Conservation (phyloP, 1,140 invertebrate species). For the Drosophila punjabiensis region DNA sequence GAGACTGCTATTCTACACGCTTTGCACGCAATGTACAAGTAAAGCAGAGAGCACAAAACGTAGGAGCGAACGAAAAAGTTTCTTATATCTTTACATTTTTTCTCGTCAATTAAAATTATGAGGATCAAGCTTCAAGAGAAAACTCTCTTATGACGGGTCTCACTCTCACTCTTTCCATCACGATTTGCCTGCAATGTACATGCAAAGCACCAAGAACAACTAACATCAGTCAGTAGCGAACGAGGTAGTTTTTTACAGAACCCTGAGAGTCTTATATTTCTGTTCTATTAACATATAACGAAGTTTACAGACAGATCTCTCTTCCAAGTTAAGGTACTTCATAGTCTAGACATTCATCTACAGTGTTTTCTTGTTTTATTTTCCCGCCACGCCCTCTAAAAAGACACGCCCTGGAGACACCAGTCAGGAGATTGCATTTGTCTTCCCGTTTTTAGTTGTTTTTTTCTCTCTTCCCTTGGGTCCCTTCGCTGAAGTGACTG, state of each 20-base stretch:
- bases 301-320: neutral
- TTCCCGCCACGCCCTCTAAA: slow-evolving; percentile 42
- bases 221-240: neutral
- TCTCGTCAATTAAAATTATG: neutral
- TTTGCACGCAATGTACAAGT: neutral
- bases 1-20: neutral
- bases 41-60: neutral
- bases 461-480: slow-evolving; percentile 14
- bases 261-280: neutral
- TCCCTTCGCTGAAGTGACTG: slow-evolving; percentile 63
- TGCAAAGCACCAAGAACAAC: too few species aligned
- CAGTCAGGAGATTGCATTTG: slow-evolving; percentile 70
- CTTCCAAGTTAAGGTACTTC: neutral
- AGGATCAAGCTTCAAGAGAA: too few species aligned
- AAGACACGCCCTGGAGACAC: slow-evolving; percentile 61
- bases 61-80: neutral
- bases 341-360: neutral
- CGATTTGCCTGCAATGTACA: too few species aligned
- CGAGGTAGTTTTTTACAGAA: too few species aligned
- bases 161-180: too few species aligned
- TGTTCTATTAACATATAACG: neutral
- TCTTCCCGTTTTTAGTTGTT: slow-evolving; percentile 46
- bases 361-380: neutral
- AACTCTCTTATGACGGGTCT: too few species aligned
- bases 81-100: neutral